These are phyloP conservation scores for Theropithecus gelada DNA, from an alignment of 2,113 vertebrate genomes.

Conservation along the genomic window DNA sequence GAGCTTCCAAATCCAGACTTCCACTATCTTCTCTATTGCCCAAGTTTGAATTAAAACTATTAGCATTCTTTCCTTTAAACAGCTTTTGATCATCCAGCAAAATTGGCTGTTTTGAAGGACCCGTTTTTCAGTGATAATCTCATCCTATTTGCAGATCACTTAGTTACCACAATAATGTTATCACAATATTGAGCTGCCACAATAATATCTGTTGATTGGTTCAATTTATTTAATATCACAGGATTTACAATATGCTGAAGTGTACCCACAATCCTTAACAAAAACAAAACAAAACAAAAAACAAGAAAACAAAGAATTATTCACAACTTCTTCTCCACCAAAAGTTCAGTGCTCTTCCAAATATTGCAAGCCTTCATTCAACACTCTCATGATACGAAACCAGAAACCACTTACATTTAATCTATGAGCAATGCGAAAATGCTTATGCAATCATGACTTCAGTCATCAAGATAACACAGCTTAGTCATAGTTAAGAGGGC, in stretches of 20 bases:
- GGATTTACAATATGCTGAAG: not conserved
- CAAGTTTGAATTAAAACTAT: not conserved
- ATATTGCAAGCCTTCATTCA: not conserved
- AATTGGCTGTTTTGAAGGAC: accelerated
- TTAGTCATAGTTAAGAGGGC: not conserved
- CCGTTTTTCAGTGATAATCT: not conserved
- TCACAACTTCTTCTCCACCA: not conserved
- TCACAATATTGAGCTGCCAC: too few species aligned
- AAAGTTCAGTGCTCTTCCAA: not conserved
- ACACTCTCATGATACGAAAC: not conserved
- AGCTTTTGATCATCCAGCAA: not conserved
- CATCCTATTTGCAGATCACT: not conserved
- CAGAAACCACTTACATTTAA: not conserved
- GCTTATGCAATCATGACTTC: not conserved
- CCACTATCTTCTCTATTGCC: not conserved
- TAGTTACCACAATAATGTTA: not conserved
- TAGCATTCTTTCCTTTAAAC: not conserved
- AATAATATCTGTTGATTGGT: not conserved
- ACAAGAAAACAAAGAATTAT: too few species aligned
- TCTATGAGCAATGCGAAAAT: not conserved
- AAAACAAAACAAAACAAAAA: not conserved
- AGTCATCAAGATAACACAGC: not conserved
- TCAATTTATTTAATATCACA: not conserved
- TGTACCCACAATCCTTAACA: not conserved
- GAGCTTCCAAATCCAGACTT: not conserved